Base-by-base conservation (phyloP, 2,797 vertebrate genomes). In the Diplodus sargus region DNA sequence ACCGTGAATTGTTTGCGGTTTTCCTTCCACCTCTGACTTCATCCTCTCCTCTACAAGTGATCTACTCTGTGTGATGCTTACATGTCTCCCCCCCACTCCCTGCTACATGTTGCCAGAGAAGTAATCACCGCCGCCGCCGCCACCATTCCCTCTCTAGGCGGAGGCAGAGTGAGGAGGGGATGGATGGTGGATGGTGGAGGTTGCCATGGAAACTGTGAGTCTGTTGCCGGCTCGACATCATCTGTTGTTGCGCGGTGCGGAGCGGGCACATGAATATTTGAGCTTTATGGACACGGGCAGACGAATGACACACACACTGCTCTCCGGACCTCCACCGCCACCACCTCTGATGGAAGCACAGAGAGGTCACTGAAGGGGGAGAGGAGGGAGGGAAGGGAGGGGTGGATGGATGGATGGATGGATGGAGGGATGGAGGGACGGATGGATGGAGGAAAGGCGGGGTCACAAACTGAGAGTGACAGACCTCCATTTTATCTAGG, bases 121-220 rank as follows among this genome's bases (percentile, higher is more conserved):
- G 85, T 74, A 60, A 76, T 85, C 65, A 71, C 54, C 1, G 17
- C 76, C 48, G 23, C 85, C 15, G 1, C 76, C 48, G 23, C 85
- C 81, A 28, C 80, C 69, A 13, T 43, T 45, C 43, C 71, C 80
- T 79, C 63, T 60, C 20, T 22, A 51, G 28, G 70, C 87, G 65
- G 67, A 88, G 72, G 80, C 77, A 68, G 56, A 61, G 73, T 54
- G 58, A 65, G 62, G 49, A 81, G 25, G 48, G 77, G 74, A 49
- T 15, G 56, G 34, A 23, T n/a, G 60, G 53, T 47, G 74, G 87
- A 88, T 86, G 87, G 82, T 66, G 85, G 74, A 70, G 81, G 94
- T 95, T 93, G 79, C 91, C 90, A 94, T 95, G 91, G 94, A 93
- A 94, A 95, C 94, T 91, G 90, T 57, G 76, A 91, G 91, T 90